phyloP scores from a whole-genome alignment of 2,888 invertebrate genomes.

The Andrena dorsata region DNA sequence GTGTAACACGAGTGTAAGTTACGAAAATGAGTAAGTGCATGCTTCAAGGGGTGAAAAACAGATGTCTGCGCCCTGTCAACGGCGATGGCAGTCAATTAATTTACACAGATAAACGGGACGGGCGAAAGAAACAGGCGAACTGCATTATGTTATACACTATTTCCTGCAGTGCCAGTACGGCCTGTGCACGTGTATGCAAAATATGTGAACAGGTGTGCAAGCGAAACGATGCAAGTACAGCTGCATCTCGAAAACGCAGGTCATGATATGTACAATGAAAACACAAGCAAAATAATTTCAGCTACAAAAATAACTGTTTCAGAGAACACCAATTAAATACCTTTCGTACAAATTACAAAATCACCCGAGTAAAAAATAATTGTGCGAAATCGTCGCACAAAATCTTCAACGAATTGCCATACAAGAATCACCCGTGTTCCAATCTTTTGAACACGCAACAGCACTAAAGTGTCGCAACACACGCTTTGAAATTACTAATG shows the following conservation, averaged over 20 bases:
- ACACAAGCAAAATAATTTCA: too few species aligned
- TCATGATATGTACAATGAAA: too few species aligned
- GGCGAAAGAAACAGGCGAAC: constrained; percentile 32
- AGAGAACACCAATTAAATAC: too few species aligned
- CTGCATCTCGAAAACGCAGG: constrained; percentile 7
- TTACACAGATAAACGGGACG: constrained; percentile 17
- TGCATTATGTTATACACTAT: constrained; percentile 12
- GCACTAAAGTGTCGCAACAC: too few species aligned
- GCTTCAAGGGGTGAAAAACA: neutral
- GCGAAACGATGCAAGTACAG: constrained; percentile 31
- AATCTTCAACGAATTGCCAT: too few species aligned
- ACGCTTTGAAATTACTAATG: too few species aligned
- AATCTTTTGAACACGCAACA: too few species aligned
- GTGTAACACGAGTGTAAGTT: neutral
- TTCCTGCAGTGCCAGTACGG: neutral
- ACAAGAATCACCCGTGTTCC: too few species aligned
- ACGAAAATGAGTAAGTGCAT: constrained; percentile 1
- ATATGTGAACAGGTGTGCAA: constrained; percentile 22
- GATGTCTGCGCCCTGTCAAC: neutral
- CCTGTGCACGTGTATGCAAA: neutral
- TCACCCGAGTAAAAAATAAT: too few species aligned
- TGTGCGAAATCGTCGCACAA: too few species aligned
- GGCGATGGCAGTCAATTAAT: constrained; percentile 30
- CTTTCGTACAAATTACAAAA: too few species aligned
- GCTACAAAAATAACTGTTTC: too few species aligned